A percentile compares a stretch with the other conserved stretches of the same genome.
Evolutionary conservation across 2,888 invertebrate genomes (phyloP).

Genomic region (Caenorhabditis panamensis): DNA sequence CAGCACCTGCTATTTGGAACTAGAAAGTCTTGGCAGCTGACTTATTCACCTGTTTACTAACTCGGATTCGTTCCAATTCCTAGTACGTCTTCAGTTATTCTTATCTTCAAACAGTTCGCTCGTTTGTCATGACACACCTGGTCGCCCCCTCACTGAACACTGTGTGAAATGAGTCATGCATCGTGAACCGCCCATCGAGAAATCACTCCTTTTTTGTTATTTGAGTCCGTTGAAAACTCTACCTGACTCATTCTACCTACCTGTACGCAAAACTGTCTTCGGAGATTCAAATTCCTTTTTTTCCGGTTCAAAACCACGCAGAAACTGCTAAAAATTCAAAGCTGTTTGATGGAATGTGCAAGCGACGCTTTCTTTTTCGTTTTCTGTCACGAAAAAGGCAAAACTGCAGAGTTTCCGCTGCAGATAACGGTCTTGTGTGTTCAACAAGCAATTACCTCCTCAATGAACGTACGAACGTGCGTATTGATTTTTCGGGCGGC

Average conservation of each 20-base stretch:
- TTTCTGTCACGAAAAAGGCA: no score
- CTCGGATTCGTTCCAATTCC: not conserved
- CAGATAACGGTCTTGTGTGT: not conserved
- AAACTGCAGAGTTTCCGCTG: no score
- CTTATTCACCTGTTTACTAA: not conserved
- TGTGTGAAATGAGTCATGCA: conserved; percentile 48
- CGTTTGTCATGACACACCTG: not conserved
- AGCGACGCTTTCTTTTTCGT: no score
- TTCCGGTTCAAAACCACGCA: no score
- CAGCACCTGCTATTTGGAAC: no score
- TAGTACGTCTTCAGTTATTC: no score
- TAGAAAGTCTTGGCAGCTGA: no score
- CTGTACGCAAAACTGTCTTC: no score
- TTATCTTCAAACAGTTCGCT: not conserved
- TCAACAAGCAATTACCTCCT: not conserved
- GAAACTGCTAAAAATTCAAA: no score
- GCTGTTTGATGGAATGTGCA: no score
- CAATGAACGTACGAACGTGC: conserved; percentile 31
- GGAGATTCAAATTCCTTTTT: not conserved
- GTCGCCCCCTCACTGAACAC: conserved; percentile 39
- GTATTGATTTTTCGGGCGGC: conserved; percentile 46
- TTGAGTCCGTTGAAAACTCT: not conserved
- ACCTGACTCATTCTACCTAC: conserved; percentile 11
- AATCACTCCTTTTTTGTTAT: conserved; percentile 47
- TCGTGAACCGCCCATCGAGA: conserved; percentile 21